These are phyloP conservation scores for Alligator mississippiensis DNA, from an alignment of 2,113 vertebrate species.

Conservation along the genomic window DNA sequence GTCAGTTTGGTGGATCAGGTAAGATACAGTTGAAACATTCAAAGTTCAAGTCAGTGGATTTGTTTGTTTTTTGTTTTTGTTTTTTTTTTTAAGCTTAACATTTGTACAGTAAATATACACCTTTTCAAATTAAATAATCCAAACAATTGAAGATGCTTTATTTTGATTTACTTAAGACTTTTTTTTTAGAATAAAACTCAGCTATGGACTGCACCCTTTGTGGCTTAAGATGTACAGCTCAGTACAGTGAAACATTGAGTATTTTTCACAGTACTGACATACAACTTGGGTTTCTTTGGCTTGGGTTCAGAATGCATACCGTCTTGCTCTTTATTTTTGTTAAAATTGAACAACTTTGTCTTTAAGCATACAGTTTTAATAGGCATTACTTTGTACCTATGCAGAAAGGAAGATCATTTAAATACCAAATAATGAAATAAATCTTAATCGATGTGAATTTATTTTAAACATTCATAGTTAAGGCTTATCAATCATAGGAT, in stretches of 20 bases:
- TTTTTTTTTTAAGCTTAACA: background rate
- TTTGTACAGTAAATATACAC: rapidly evolving
- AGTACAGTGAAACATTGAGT: background rate
- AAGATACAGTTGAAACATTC: constrained; percentile 67
- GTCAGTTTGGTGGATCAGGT: constrained; percentile 98
- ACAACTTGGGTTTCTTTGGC: background rate
- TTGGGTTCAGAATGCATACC: background rate
- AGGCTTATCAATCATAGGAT: background rate
- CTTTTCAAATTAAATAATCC: background rate
- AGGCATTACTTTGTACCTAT: background rate
- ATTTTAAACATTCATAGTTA: background rate
- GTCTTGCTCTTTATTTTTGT: background rate
- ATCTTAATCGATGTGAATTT: background rate
- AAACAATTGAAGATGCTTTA: background rate
- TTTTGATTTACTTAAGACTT: background rate
- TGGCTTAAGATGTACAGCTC: background rate
- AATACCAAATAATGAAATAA: background rate
- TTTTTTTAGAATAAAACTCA: background rate
- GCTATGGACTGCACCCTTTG: rapidly evolving
- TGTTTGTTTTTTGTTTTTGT: background rate
- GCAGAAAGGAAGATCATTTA: background rate
- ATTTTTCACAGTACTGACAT: background rate
- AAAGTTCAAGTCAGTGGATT: background rate
- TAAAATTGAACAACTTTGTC: background rate
- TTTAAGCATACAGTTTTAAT: background rate